phyloP scores from a whole-genome alignment of 2,888 invertebrate genomes.

The Andrena hattorfiana region DNA sequence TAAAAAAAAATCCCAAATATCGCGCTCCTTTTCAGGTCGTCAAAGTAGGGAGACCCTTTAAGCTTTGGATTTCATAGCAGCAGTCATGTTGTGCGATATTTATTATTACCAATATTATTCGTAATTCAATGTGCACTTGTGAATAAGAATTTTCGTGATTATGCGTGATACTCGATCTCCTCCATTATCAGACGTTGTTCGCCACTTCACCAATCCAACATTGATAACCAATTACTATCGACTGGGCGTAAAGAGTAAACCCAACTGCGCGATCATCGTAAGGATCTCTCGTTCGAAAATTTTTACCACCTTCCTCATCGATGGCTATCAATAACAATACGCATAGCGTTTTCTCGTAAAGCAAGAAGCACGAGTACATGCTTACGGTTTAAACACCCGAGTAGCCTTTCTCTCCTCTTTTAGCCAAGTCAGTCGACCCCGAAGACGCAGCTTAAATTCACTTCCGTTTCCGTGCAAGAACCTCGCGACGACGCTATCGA shows the following conservation, averaged over 20 bases:
- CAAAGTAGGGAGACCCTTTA: no score
- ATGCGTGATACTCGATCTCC: no score
- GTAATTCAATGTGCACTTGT: no score
- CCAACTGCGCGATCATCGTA: constrained; percentile 5
- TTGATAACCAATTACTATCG: neutral
- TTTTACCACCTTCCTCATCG: constrained; percentile 36
- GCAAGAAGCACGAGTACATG: constrained; percentile 13
- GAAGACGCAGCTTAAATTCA: constrained; percentile 21
- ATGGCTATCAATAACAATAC: constrained; percentile 21
- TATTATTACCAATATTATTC: no score
- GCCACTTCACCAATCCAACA: neutral
- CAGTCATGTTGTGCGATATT: no score
- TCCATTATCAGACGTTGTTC: no score
- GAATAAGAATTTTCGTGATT: no score
- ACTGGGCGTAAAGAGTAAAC: neutral
- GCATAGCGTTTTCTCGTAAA: constrained; percentile 10
- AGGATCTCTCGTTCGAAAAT: constrained; percentile 32
- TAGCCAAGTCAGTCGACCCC: constrained; percentile 10
- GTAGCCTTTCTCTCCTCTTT: neutral
- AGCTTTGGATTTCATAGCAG: no score
- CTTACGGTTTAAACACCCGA: constrained; percentile 15
- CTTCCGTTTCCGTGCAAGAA: constrained; percentile 1
- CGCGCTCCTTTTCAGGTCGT: no score
- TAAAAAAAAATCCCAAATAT: no score
- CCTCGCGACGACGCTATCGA: constrained; percentile 1